Percentiles rank a stretch among this genome's conserved stretches.
Conservation (phyloP, 2,797 vertebrate genomes). For the Syngnathus rostellatus region DNA sequence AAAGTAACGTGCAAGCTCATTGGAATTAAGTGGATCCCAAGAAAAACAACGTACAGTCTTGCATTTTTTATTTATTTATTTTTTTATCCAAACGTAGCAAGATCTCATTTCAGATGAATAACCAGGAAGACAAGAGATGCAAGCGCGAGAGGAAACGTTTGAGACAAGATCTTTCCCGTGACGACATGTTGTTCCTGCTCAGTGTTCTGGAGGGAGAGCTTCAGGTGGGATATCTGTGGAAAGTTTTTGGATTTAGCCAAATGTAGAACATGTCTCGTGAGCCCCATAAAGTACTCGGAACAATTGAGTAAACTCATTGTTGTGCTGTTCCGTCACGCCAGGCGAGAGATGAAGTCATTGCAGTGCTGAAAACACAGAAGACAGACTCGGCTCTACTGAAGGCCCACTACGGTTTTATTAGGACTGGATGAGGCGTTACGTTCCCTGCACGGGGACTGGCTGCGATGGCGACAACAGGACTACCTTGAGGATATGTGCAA, state of each 20-base stretch:
- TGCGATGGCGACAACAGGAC: conserved; percentile 67
- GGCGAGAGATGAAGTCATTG: conserved; percentile 91
- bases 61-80: background rate
- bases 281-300: background rate
- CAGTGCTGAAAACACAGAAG: conserved; percentile 83
- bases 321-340: conserved; percentile 43
- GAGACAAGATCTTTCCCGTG: conserved; percentile 75
- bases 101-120: background rate
- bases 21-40: conserved; percentile 5
- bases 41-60: conserved; percentile 4
- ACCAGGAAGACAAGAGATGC: conserved; percentile 22
- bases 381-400: conserved; percentile 78
- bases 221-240: conserved; percentile 65
- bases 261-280: background rate
- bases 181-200: conserved; percentile 85
- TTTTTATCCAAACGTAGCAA: background rate
- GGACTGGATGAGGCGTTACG: conserved; percentile 73
- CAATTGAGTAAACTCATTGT: background rate
- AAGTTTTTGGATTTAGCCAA: background rate
- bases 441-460: conserved; percentile 82
- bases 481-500: conserved; percentile 82
- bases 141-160: conserved; percentile 28
- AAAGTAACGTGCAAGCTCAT: conserved; percentile 6
- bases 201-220: conserved; percentile 88
- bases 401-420: conserved; percentile 83